phyloP scores from a whole-genome alignment of 1,140 invertebrate species.

The Diorhabda elongata region DNA sequence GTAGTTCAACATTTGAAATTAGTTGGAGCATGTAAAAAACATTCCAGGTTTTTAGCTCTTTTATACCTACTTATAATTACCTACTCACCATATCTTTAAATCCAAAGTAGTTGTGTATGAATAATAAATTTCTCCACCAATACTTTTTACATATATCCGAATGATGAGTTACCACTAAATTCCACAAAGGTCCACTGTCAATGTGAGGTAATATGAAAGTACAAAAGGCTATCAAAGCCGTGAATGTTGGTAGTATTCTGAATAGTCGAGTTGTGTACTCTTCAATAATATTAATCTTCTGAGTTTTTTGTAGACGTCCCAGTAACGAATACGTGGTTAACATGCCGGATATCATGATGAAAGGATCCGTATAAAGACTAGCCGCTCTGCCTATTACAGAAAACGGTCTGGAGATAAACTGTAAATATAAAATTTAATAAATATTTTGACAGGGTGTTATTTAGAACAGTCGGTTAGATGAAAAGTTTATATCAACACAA shows the following conservation, averaged over 20 bases:
- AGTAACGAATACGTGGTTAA: constrained; percentile 64
- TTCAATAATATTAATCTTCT: constrained; percentile 55
- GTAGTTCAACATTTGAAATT: too few species aligned
- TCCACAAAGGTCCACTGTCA: constrained; percentile 60
- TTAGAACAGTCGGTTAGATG: too few species aligned
- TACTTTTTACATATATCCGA: constrained; percentile 56
- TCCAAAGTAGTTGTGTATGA: constrained; percentile 60
- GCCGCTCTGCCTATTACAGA: constrained; percentile 67
- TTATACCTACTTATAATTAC: constrained; percentile 1
- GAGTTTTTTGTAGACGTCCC: constrained; percentile 54
- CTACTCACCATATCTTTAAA: constrained; percentile 58
- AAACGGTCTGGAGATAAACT: constrained; percentile 65
- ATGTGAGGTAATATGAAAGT: constrained; percentile 60
- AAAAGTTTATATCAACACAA: too few species aligned
- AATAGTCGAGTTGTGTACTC: constrained; percentile 60
- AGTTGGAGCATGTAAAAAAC: too few species aligned
- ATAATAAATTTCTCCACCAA: constrained; percentile 61
- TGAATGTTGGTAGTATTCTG: constrained; percentile 57
- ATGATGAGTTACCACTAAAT: constrained; percentile 58
- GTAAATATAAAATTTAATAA: constrained; percentile 16
- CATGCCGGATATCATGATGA: constrained; percentile 70
- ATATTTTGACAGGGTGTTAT: too few species aligned
- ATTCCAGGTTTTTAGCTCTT: too few species aligned
- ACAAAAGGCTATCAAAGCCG: constrained; percentile 60
- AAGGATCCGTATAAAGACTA: constrained; percentile 72